Base-by-base conservation (phyloP, 1,140 invertebrate genomes). In the Dinoponera quadriceps region DNA sequence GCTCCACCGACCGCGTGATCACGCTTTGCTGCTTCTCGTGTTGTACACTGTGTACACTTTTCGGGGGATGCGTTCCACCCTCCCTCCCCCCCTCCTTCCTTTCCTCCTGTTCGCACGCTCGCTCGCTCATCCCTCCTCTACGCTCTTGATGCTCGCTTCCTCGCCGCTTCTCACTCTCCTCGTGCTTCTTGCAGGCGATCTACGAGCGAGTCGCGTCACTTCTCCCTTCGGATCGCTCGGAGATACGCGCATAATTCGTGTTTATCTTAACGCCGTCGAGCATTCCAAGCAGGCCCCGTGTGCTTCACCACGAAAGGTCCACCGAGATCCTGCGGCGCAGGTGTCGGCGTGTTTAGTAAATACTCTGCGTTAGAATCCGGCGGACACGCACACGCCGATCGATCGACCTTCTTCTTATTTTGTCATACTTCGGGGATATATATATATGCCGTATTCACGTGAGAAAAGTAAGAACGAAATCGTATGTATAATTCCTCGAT, bases 41-140 rank as follows among this genome's bases (percentile, higher is more conserved):
- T 85, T 85, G 71, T 85, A 83, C 81, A 73, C 82, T 85, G 84
- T 85, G 78, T 74, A 82, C 83, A 82, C 72, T 85, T 85, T 85
- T 82, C 60, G 65, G 75, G 75, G 75, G 65, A 69, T 57, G 75
- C 66, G 65, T 51, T 57, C 54, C 18, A 9, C n/a, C 38, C 2
- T 22, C n/a, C 20, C 16, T 27, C 33, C 27, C 20, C 18, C 38
- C 62, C 33, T n/a, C 22, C 62, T 65, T 60, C 22, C 16, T 22
- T 49, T 33, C 60, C 38, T 44, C 38, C 38, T 9, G 38, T 44
- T 11, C 29, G 29, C 29, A 1, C 9, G 38, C 38, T 33, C 38
- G 38, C 38, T 44, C 38, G 38, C 11, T 44, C 38, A 44, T 44
- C 38, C 38, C 11, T 44, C 38, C 38, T 3, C 38, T 44, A 44